These are phyloP conservation scores for Oceanodroma leucorhoa DNA, from an alignment of 2,797 vertebrate genomes.

Conservation along the genomic window DNA sequence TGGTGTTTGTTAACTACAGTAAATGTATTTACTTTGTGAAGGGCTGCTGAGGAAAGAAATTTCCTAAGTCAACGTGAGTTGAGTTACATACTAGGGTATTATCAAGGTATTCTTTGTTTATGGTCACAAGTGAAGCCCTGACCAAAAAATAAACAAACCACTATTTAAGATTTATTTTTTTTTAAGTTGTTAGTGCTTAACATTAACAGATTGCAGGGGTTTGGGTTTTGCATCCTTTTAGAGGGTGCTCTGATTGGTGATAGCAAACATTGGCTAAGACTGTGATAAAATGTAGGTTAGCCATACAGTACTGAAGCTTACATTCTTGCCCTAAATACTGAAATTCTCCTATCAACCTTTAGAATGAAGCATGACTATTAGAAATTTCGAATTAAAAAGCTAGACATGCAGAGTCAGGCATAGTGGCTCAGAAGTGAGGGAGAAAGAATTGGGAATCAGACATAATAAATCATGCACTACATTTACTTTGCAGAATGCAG, in stretches of 20 bases:
- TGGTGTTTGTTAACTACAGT: background rate
- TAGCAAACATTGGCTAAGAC: background rate
- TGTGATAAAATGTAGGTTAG: background rate
- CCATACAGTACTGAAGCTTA: background rate
- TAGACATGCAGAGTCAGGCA: background rate
- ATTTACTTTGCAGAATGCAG: slow-evolving; percentile 39
- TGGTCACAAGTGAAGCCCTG: background rate
- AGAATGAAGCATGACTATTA: background rate
- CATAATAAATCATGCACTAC: slow-evolving; percentile 47
- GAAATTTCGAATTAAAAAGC: slow-evolving; percentile 29
- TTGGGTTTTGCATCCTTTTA: background rate
- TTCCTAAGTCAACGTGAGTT: background rate
- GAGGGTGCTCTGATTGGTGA: background rate
- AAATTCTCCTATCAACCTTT: background rate
- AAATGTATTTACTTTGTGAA: background rate
- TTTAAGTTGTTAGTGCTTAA: background rate
- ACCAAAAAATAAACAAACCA: background rate
- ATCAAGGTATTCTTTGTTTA: background rate
- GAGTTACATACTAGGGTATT: background rate
- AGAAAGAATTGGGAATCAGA: background rate
- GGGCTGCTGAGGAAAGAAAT: background rate
- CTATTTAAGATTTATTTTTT: background rate
- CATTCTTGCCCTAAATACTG: background rate
- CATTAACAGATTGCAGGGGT: background rate
- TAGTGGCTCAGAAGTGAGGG: background rate